A percentile compares a stretch with the other conserved stretches of the same genome.
phyloP scores from a whole-genome alignment of 2,797 vertebrate genomes.

The Sebastolobus alascanus region DNA sequence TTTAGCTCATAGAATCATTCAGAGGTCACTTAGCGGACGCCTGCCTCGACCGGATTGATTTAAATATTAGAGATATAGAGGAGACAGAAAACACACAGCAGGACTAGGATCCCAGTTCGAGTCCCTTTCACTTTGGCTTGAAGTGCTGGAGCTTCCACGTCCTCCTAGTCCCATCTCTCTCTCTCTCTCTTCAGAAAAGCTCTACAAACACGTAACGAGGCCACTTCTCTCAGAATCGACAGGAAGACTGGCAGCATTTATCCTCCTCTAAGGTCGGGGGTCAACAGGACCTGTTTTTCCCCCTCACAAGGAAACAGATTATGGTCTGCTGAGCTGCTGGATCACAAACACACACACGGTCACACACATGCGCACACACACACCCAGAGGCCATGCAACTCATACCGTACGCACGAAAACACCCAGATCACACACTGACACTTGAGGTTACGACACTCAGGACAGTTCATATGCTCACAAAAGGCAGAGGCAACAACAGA shows the following conservation, averaged over 20 bases:
- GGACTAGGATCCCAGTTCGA: constrained; percentile 62
- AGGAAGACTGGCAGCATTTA: constrained; percentile 85
- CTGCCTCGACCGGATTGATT: constrained; percentile 60
- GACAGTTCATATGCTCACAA: constrained; percentile 62
- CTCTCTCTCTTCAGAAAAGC: constrained; percentile 35
- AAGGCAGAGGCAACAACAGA: constrained; percentile 57
- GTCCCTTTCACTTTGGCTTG: constrained; percentile 79
- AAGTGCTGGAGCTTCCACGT: constrained; percentile 60
- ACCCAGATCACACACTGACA: constrained; percentile 54
- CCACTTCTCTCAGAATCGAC: constrained; percentile 73
- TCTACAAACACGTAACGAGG: constrained; percentile 66
- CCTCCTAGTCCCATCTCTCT: constrained; percentile 48
- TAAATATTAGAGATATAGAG: constrained; percentile 49
- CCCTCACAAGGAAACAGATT: constrained; percentile 43
- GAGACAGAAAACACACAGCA: constrained; percentile 54
- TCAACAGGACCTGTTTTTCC: constrained; percentile 49
- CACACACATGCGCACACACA: constrained; percentile 24
- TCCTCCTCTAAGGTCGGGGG: constrained; percentile 70
- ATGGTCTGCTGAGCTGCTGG: constrained; percentile 65
- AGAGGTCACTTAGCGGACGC: constrained; percentile 80
- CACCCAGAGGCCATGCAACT: constrained; percentile 77
- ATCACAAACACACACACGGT: constrained; percentile 49
- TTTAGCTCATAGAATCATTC: constrained; percentile 79
- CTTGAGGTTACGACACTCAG: constrained; percentile 60
- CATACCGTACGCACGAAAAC: constrained; percentile 59